These are phyloP conservation scores for Cotesia typhae DNA, from an alignment of 1,140 invertebrate species.

Conservation along the genomic window DNA sequence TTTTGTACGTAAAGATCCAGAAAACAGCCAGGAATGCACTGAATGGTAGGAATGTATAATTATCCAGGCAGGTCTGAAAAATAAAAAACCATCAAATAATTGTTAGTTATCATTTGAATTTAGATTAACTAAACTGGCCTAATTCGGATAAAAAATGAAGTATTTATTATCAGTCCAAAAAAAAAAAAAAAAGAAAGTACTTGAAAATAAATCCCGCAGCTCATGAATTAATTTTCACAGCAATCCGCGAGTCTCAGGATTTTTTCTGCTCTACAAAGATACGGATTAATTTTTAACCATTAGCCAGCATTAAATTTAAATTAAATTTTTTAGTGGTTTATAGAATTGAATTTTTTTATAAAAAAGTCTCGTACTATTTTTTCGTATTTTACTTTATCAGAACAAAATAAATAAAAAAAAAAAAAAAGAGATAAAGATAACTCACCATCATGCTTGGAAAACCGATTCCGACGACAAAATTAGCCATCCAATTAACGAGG, in stretches of 20 bases:
- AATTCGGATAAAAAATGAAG: not conserved
- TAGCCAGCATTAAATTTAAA: too few relatives aligned
- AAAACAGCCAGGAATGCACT: constrained; percentile 94
- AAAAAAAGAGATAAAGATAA: constrained; percentile 8
- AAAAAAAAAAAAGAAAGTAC: constrained; percentile 26
- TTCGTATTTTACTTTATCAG: not conserved
- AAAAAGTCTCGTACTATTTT: too few relatives aligned
- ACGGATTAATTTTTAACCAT: too few relatives aligned
- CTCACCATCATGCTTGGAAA: constrained; percentile 92
- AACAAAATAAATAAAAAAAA: constrained; percentile 17
- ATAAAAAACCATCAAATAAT: not conserved
- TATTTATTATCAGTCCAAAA: constrained; percentile 25
- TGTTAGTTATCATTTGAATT: not conserved
- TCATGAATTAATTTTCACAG: too few relatives aligned
- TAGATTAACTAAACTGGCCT: not conserved
- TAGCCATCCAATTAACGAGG: constrained; percentile 97
- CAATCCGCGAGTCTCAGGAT: too few relatives aligned
- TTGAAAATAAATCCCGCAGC: too few relatives aligned
- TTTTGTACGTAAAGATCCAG: constrained; percentile 97
- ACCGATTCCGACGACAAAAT: constrained; percentile 95
- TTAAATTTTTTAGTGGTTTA: too few relatives aligned
- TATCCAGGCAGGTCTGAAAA: constrained; percentile 81
- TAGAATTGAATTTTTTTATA: too few relatives aligned
- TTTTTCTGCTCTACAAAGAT: too few relatives aligned
- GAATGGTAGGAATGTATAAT: constrained; percentile 98